phyloP scores from a whole-genome alignment of 2,888 invertebrate genomes.

The Tridacna gigas region DNA sequence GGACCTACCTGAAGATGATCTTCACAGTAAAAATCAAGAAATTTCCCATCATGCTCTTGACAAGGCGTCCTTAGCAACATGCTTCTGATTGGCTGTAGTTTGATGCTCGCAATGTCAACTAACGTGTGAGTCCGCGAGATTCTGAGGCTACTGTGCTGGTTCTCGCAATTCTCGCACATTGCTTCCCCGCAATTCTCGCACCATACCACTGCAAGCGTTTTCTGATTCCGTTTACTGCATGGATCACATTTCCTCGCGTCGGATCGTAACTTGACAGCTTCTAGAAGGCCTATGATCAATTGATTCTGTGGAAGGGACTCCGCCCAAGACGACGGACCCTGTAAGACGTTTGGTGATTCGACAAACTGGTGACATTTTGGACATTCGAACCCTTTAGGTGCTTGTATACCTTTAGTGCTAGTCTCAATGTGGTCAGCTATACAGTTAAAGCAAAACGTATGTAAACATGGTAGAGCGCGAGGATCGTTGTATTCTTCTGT shows the following conservation, averaged over 20 bases:
- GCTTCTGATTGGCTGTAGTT: constrained; percentile 65
- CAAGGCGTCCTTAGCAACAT: constrained; percentile 64
- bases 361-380: constrained; percentile 65
- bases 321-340: constrained; percentile 65
- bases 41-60: constrained; percentile 65
- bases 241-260: constrained; percentile 65
- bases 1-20: constrained; percentile 62
- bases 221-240: constrained; percentile 51
- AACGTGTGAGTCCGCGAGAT: constrained; percentile 55
- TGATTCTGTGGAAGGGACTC: constrained; percentile 66
- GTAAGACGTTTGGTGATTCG: constrained; percentile 55
- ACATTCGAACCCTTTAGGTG: constrained; percentile 63
- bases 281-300: constrained; percentile 66
- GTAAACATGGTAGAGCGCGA: constrained; percentile 64
- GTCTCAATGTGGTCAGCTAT: constrained; percentile 67
- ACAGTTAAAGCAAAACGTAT: constrained; percentile 66
- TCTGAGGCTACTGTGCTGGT: constrained; percentile 63
- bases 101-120: constrained; percentile 66
- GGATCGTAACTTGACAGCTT: constrained; percentile 63
- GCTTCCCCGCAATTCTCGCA: constrained; percentile 69
- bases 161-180: constrained; percentile 65
- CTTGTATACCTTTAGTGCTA: constrained; percentile 60
- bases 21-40: constrained; percentile 68
- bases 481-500: constrained; percentile 68
- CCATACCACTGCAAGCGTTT: constrained; percentile 58